A percentile compares a stretch with the other conserved stretches of the same genome.
Conservation (phyloP, 2,113 vertebrate species). For the Garra rufa region DNA sequence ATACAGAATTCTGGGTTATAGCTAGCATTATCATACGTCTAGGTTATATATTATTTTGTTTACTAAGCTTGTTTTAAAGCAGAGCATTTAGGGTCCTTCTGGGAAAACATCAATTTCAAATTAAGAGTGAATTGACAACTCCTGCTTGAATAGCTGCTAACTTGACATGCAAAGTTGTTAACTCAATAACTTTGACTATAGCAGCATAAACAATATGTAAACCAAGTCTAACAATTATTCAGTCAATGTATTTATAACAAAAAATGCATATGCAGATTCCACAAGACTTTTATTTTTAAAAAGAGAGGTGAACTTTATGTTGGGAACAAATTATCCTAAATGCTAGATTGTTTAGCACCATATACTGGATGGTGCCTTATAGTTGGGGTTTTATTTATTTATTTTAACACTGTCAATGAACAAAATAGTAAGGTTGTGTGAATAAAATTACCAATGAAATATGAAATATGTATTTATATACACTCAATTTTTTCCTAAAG, state of each 20-base stretch:
- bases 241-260: neutral
- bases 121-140: neutral
- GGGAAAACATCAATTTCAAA: neutral
- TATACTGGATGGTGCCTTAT: conserved; percentile 43
- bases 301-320: neutral
- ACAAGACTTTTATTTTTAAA: neutral
- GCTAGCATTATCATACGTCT: neutral
- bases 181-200: neutral
- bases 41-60: neutral
- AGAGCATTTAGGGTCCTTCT: neutral
- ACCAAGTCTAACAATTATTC: neutral
- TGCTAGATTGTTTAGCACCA: conserved; percentile 4
- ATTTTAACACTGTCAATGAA: neutral
- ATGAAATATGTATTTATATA: conserved; percentile 12
- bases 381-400: conserved; percentile 28
- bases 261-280: neutral
- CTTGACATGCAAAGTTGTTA: neutral
- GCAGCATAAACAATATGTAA: neutral
- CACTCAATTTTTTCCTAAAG: neutral
- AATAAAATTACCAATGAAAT: conserved; percentile 18
- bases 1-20: neutral
- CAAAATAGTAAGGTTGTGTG: neutral
- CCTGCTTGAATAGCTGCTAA: neutral
- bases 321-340: neutral
- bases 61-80: neutral